Base-by-base conservation (phyloP, 2,888 invertebrate species). In the Diarsia rubi region DNA sequence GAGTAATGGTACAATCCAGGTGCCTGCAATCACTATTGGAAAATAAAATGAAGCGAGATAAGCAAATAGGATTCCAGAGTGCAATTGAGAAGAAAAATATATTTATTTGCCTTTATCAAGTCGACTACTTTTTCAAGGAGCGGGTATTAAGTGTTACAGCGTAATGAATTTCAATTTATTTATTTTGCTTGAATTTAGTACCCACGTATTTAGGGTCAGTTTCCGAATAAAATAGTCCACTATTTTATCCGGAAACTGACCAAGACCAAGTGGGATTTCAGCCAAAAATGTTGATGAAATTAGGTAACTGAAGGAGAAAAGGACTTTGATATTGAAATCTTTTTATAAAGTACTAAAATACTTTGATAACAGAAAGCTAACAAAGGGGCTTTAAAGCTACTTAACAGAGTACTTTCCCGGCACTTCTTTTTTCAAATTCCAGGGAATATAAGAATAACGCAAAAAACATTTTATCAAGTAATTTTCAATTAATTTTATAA, bases 1-100 rank as follows among this genome's bases (percentile, higher is more conserved):
- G 93, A 93, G 92, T 93, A 92, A 94, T 93, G 91, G 93, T 87
- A 79, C 89, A 92, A 86, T 93, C 92, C 94, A 94, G 94, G 93
- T 94, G 94, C 88, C 89, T 89, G 89, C 92, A 92, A 93, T 93
- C 93, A 93, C 93, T 92, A 93, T 92, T 91, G 91, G 92, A 87
- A 91, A 92, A 94, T 91, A 92, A 93, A 93, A 92, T 90, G 90
- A 90, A 91, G 89, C 88, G 87, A 89, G 89, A 89, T 91, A 91
- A 92, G 90, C 88, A 90, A 91, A 90, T 88, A 87, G 78, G 73
- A 79, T 85, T 81, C 78, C 78, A 71, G 69, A 81, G 67, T 83
- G 85, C 83, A 82, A 84, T 87, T 78, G 75, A 81, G 78, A 88
- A 69, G 75, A 81, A 86, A 80, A 80, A 64, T 78, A 65, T 78